Percentiles rank a stretch among this genome's conserved stretches.
Evolutionary conservation across 2,113 vertebrate species (phyloP).

Genomic region (Pseudorhombus dupliciocellatus): DNA sequence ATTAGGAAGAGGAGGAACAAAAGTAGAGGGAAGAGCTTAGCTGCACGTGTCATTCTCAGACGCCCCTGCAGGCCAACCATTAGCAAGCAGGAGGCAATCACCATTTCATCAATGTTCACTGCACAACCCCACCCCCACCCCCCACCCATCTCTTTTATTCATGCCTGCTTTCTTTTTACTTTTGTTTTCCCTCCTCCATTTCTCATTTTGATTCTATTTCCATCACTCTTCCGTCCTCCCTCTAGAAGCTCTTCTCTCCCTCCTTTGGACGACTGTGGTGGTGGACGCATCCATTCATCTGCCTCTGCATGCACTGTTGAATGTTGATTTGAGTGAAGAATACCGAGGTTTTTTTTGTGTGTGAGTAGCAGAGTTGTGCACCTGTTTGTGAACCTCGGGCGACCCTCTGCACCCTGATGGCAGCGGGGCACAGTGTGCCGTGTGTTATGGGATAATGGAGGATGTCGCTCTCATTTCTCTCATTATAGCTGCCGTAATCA

Average conservation of each 20-base stretch:
- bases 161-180: constrained; percentile 58
- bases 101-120: constrained; percentile 78
- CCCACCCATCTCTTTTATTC: constrained; percentile 58
- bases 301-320: constrained; percentile 31
- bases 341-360: constrained; percentile 11
- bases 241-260: constrained; percentile 29
- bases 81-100: constrained; percentile 80
- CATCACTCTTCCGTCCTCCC: constrained; percentile 35
- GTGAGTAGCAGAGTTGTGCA: background rate
- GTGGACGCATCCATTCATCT: constrained; percentile 43
- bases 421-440: constrained; percentile 9
- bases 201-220: constrained; percentile 68
- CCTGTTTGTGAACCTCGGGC: constrained; percentile 24
- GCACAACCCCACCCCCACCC: constrained; percentile 40
- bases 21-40: constrained; percentile 56
- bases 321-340: constrained; percentile 54
- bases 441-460: constrained; percentile 62
- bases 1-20: constrained; percentile 42
- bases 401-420: constrained; percentile 41
- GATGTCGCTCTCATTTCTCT: constrained; percentile 42
- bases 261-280: constrained; percentile 15
- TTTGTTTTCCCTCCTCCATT: constrained; percentile 55
- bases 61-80: constrained; percentile 75
- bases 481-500: constrained; percentile 39
- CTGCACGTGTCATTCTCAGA: constrained; percentile 64